Evolutionary conservation across 1,140 invertebrate species (phyloP), one percentile per base, ranked within the genome.

Genomic region (Drosophila pseudoobscura): DNA sequence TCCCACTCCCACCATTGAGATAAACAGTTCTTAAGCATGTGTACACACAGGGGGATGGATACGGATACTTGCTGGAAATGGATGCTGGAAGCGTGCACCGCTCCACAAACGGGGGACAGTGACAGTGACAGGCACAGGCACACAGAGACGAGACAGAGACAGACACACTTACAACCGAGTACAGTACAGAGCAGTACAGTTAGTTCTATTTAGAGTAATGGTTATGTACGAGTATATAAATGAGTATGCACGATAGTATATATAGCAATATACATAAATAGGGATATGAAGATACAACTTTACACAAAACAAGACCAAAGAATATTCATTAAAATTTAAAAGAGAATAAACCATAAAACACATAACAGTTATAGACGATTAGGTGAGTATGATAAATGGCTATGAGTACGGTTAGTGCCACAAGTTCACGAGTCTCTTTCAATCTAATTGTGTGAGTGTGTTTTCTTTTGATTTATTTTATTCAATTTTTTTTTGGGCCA

Each of bases 161-260:
- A 75, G 70, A 58, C 71, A 65, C 70, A 65, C 71, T 75, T 74
- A 50, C 65, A 65, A 65, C 62, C 60, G 60, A 64, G 59, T 65
- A 65, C 62, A 69, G 65, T 69, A 22, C 64, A 69, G 65, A 69
- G 63, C 68, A 75, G 60, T 75, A 75, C 71, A 74, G 70, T 74
- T 57, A 72, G 58, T 35, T 53, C 5, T 53, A 39, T 39, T 69
- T 69, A 69, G 63, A 57, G 64, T 39, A 5, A 39, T 39, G 35
- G 24, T 26, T 26, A 26, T 39, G 35, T 26, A 69, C 65, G 55
- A 62, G 24, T 62, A 69, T 55, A 52, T 50, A 69, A 64, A 69
- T 69, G 65, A 52, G 15, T 57, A 69, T 69, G 65, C 63, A 69
- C 52, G 65, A 69, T 50, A 68, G 44, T 56, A 39, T 13, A 55